A percentile compares a stretch with the other conserved stretches of the same genome.
These are phyloP conservation scores for Lepidothrix coronata DNA, from an alignment of 2,113 vertebrate species.

Conservation along the genomic window DNA sequence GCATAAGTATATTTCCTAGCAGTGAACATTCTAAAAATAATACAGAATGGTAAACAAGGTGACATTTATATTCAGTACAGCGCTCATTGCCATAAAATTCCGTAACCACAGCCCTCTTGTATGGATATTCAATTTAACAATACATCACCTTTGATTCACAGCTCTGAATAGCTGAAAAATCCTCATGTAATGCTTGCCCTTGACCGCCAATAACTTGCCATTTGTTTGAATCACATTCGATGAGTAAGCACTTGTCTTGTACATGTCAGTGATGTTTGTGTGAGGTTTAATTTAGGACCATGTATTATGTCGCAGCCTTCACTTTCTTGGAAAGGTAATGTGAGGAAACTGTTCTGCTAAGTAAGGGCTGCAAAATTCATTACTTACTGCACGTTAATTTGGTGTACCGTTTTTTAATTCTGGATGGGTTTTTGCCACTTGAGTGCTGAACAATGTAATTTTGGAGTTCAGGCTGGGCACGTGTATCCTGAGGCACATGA, in stretches of 20 bases:
- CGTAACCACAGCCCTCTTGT: background rate
- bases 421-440: background rate
- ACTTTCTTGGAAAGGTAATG: conserved; percentile 30
- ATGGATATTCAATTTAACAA: conserved; percentile 5
- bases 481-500: background rate
- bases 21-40: conserved; percentile 38
- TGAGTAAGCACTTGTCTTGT: conserved; percentile 39
- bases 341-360: background rate
- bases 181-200: background rate
- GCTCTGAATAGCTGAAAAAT: conserved; percentile 24
- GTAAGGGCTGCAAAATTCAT: background rate
- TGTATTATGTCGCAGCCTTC: background rate
- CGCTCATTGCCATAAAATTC: conserved; percentile 1
- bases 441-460: background rate
- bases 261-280: background rate
- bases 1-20: conserved; percentile 9
- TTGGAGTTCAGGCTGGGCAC: background rate
- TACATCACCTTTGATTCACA: conserved; percentile 27
- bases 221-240: background rate
- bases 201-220: background rate
- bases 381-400: background rate
- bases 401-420: background rate
- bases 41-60: conserved; percentile 44
- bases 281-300: conserved; percentile 31
- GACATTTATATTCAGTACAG: conserved; percentile 27